phyloP scores from a whole-genome alignment of 2,888 invertebrate genomes.

The Apamea anceps region DNA sequence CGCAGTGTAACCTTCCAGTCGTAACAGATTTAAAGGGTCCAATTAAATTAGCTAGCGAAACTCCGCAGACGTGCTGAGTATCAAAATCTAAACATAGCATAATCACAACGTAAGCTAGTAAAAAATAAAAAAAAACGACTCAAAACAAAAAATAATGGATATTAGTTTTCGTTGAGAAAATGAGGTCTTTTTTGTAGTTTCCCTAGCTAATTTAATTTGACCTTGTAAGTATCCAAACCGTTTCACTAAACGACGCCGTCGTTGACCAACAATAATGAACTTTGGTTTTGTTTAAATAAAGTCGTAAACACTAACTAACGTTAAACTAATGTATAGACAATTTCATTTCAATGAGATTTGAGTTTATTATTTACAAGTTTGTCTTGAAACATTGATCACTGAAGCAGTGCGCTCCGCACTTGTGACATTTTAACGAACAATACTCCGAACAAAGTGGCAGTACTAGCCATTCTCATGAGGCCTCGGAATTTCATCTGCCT shows the following conservation, averaged over 20 bases:
- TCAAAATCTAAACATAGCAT: neutral
- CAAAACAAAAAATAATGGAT: neutral
- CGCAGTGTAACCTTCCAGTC: neutral
- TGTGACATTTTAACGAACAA: neutral
- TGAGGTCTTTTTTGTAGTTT: neutral
- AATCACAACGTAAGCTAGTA: too few relatives aligned
- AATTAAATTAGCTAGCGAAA: neutral
- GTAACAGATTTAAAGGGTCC: neutral
- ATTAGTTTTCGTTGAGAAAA: neutral
- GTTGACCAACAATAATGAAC: neutral
- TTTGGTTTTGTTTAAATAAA: neutral
- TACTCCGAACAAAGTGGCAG: neutral
- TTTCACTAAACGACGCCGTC: neutral
- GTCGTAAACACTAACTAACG: neutral
- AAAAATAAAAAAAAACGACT: too few relatives aligned
- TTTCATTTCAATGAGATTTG: neutral
- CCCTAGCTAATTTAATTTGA: neutral
- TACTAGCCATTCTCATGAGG: too few relatives aligned
- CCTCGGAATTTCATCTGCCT: neutral
- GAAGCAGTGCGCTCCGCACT: neutral
- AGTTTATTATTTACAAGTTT: constrained; percentile 30
- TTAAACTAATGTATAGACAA: neutral
- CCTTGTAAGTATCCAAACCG: neutral
- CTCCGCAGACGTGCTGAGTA: neutral
- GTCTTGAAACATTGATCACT: neutral